phyloP scores from a whole-genome alignment of 1,140 invertebrate genomes.

The Eufriesea mexicana region DNA sequence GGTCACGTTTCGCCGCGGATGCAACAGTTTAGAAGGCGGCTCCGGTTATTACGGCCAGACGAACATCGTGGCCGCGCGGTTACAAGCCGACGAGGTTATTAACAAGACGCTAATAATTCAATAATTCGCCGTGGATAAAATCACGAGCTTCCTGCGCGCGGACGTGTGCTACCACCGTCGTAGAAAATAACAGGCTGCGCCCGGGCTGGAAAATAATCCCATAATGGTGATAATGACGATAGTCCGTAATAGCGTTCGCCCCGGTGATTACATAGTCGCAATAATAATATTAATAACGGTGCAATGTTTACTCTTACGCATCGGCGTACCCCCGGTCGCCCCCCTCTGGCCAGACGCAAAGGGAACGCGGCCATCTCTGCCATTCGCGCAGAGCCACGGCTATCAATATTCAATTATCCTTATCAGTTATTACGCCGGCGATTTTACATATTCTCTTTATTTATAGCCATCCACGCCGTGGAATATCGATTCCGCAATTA shows the following conservation, averaged over 20 bases:
- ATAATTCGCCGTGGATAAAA: constrained; percentile 20
- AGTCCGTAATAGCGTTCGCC: neutral
- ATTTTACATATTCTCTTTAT: neutral
- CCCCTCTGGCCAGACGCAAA: neutral
- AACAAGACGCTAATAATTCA: constrained; percentile 40
- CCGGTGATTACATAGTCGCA: constrained; percentile 16
- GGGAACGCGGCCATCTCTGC: neutral
- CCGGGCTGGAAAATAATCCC: constrained; percentile 9
- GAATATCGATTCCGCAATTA: neutral
- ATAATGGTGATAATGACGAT: constrained; percentile 43
- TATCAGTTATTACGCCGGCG: constrained; percentile 13
- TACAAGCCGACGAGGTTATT: constrained; percentile 25
- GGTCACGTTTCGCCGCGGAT: constrained; percentile 9
- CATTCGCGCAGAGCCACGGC: neutral
- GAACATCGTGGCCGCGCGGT: neutral
- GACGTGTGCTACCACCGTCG: neutral
- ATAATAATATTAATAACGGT: constrained; percentile 45
- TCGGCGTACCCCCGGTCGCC: neutral
- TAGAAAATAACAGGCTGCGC: constrained; percentile 25
- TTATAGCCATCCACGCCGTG: neutral
- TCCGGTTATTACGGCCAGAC: neutral
- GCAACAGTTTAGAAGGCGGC: constrained; percentile 1
- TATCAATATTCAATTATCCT: constrained; percentile 44
- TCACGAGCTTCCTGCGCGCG: constrained; percentile 19
- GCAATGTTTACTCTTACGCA: constrained; percentile 11